These are phyloP conservation scores for Tapirus terrestris DNA, from an alignment of 2,113 vertebrate species.

Conservation along the genomic window DNA sequence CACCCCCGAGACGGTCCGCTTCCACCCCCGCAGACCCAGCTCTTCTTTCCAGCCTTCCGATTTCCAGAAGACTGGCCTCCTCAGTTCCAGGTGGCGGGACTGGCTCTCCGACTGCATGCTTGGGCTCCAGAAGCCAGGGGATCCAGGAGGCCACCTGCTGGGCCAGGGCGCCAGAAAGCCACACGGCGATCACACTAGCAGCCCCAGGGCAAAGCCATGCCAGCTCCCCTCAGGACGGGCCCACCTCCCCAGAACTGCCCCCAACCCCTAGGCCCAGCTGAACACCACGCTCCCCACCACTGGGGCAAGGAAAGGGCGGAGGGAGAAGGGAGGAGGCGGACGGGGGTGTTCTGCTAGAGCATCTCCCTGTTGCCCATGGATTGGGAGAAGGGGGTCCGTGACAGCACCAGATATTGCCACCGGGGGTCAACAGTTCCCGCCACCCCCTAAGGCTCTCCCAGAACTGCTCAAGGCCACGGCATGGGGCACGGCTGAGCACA, in stretches of 20 bases:
- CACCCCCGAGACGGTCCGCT: background rate
- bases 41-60: slow-evolving; percentile 77
- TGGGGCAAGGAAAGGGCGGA: background rate
- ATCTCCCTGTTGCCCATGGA: background rate
- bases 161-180: slow-evolving; percentile 80
- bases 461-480: background rate
- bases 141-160: slow-evolving; percentile 75
- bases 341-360: background rate
- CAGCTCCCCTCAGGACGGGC: slow-evolving; percentile 68
- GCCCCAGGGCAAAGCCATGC: slow-evolving; percentile 81
- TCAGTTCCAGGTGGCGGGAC: slow-evolving; percentile 60
- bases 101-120: slow-evolving; percentile 57
- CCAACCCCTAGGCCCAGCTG: background rate
- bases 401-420: background rate
- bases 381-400: background rate
- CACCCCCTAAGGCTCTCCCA: background rate
- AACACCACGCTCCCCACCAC: slow-evolving; percentile 32
- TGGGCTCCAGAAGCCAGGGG: slow-evolving; percentile 56
- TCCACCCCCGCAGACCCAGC: slow-evolving; percentile 67
- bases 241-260: background rate
- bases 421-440: background rate
- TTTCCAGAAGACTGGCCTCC: slow-evolving; percentile 71
- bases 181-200: slow-evolving; percentile 74
- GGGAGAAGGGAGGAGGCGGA: background rate
- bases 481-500: background rate